Conservation (phyloP, 2,113 vertebrate genomes). For the Meleagris gallopavo region DNA sequence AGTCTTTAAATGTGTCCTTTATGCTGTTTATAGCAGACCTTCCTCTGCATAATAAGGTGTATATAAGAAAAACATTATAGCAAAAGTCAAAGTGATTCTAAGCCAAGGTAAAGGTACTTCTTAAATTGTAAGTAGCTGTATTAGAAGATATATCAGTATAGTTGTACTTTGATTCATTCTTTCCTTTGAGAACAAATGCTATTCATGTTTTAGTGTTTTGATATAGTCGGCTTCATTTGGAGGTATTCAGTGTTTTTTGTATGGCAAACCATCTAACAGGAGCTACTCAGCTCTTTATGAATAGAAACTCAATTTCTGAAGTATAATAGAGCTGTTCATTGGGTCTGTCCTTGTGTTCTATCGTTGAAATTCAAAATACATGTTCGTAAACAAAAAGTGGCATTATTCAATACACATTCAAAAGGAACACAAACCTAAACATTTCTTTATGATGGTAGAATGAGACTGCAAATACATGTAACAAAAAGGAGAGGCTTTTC, state of each 20-base stretch:
- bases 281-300: conserved; percentile 70
- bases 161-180: conserved; percentile 77
- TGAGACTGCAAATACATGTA: not conserved
- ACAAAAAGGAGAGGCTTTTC: conserved; percentile 7
- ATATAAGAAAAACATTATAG: conserved; percentile 59
- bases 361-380: conserved; percentile 53
- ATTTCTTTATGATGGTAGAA: conserved; percentile 54
- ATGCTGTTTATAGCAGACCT: not conserved
- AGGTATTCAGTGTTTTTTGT: conserved; percentile 73
- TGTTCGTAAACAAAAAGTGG: conserved; percentile 38
- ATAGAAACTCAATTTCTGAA: conserved; percentile 72
- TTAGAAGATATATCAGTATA: conserved; percentile 71
- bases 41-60: conserved; percentile 8
- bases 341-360: conserved; percentile 74
- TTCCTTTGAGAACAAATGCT: conserved; percentile 74
- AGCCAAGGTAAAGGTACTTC: conserved; percentile 81
- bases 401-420: conserved; percentile 26
- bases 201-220: conserved; percentile 80
- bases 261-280: conserved; percentile 70
- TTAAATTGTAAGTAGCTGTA: conserved; percentile 65
- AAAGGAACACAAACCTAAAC: conserved; percentile 50
- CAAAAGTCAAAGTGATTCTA: conserved; percentile 66
- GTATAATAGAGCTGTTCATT: conserved; percentile 70
- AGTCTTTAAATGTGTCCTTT: not conserved
- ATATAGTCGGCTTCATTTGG: conserved; percentile 72